A percentile compares a stretch with the other conserved stretches of the same genome.
These are phyloP conservation scores for Lepidocyrtinus sp. DNA, from an alignment of 2,888 invertebrate species.

Conservation along the genomic window DNA sequence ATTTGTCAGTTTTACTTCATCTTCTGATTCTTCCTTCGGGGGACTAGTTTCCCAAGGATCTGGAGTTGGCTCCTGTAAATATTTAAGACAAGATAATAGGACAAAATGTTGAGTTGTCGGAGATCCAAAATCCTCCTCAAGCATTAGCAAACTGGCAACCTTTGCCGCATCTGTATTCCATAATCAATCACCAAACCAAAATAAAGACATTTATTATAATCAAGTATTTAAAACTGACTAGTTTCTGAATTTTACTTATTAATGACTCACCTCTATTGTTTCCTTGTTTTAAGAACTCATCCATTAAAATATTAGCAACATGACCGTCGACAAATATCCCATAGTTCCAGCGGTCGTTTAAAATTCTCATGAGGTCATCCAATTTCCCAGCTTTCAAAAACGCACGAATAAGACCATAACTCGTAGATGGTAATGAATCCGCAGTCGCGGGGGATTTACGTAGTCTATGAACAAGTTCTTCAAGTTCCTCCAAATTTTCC, in stretches of 20 bases:
- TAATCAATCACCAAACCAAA: no score
- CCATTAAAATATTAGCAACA: constrained; percentile 84
- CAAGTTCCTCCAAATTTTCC: constrained; percentile 80
- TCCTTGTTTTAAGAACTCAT: constrained; percentile 81
- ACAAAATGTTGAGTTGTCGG: constrained; percentile 80
- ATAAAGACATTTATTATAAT: constrained; percentile 22
- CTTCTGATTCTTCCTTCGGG: constrained; percentile 71
- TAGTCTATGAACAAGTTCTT: constrained; percentile 81
- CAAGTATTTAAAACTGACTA: background rate
- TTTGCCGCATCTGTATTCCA: constrained; percentile 84
- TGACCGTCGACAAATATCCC: constrained; percentile 92
- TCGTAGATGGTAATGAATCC: constrained; percentile 84
- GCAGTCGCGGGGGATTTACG: constrained; percentile 82
- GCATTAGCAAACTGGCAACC: constrained; percentile 85
- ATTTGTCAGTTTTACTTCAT: constrained; percentile 60
- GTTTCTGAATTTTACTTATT: background rate
- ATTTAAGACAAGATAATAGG: constrained; percentile 83
- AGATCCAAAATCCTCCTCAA: constrained; percentile 89
- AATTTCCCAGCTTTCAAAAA: constrained; percentile 74
- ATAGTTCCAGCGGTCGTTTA: constrained; percentile 87
- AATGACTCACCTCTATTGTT: constrained; percentile 75
- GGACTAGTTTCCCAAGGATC: constrained; percentile 73
- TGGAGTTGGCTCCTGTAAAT: constrained; percentile 75
- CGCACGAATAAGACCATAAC: constrained; percentile 82
- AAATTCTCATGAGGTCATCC: constrained; percentile 80